Conservation (phyloP, 2,797 vertebrate species). For the Danio tinwini region DNA sequence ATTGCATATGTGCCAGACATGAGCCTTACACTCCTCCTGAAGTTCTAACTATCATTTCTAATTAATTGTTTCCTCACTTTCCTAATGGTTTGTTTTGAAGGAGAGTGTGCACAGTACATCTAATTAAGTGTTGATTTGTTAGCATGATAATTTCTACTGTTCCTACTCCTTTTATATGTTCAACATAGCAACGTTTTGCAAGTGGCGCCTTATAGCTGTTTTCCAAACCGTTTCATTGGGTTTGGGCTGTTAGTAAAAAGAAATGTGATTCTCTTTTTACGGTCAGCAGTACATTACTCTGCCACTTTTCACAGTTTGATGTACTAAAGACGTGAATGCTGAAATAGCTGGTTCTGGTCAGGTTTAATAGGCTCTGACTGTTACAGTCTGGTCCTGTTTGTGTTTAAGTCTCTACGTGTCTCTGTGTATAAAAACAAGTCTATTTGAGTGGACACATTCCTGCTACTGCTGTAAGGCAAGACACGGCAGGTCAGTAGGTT, state of each 20-base stretch:
- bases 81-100: conserved; percentile 31
- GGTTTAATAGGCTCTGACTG: conserved; percentile 10
- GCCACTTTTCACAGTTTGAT: conserved; percentile 8
- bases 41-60: conserved; percentile 1
- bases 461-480: conserved; percentile 19
- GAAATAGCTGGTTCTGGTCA: conserved; percentile 14
- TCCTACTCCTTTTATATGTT: conserved; percentile 15
- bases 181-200: background rate
- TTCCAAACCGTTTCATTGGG: background rate
- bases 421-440: conserved; percentile 22
- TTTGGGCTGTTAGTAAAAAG: background rate
- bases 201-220: background rate
- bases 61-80: background rate
- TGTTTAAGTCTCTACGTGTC: conserved; percentile 26
- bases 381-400: conserved; percentile 4
- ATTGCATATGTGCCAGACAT: background rate
- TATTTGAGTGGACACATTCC: conserved; percentile 24
- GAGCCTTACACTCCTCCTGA: background rate
- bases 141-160: background rate
- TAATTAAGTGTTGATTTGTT: conserved; percentile 19
- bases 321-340: background rate
- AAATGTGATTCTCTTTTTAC: background rate
- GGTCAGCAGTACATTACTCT: background rate
- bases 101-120: conserved; percentile 1
- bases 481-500: no score